Conservation (phyloP, 2,888 invertebrate species). For the Allacma fusca region DNA sequence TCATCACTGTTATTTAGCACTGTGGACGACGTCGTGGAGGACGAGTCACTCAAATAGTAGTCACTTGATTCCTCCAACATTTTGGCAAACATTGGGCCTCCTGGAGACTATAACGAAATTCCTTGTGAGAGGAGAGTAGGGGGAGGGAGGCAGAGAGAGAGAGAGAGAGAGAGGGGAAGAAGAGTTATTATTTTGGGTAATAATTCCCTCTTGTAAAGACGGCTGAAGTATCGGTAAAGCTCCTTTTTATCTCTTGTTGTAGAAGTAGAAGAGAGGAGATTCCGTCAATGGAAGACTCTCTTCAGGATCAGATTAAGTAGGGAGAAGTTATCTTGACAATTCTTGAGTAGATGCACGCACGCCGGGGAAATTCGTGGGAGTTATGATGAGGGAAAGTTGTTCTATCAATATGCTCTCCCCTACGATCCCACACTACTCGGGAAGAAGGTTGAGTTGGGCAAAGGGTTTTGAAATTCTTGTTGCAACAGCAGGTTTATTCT, state of each 20-base stretch:
- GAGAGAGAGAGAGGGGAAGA: too few relatives aligned
- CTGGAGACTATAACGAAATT: too few relatives aligned
- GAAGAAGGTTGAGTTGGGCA: background rate
- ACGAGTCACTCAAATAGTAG: constrained; percentile 62
- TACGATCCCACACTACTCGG: background rate
- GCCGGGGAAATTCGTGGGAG: background rate
- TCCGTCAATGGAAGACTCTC: too few relatives aligned
- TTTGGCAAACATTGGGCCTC: constrained; percentile 39
- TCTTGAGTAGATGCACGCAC: background rate
- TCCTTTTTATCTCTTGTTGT: too few relatives aligned
- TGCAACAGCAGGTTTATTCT: background rate
- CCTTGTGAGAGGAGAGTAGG: too few relatives aligned
- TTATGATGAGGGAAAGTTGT: background rate
- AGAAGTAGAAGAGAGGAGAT: too few relatives aligned
- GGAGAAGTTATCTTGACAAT: background rate
- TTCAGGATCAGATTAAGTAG: background rate
- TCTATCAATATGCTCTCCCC: background rate
- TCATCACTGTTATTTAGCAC: constrained; percentile 53
- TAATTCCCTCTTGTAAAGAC: too few relatives aligned
- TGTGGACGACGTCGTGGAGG: constrained; percentile 60
- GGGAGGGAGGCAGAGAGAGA: too few relatives aligned
- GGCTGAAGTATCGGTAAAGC: too few relatives aligned
- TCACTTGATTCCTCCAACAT: constrained; percentile 62
- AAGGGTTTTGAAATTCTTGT: constrained; percentile 8
- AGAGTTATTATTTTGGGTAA: too few relatives aligned